Percentiles rank a stretch among this genome's conserved stretches.
These are phyloP conservation scores for Abrostola triplasia DNA, from an alignment of 2,888 invertebrate species.

Conservation along the genomic window DNA sequence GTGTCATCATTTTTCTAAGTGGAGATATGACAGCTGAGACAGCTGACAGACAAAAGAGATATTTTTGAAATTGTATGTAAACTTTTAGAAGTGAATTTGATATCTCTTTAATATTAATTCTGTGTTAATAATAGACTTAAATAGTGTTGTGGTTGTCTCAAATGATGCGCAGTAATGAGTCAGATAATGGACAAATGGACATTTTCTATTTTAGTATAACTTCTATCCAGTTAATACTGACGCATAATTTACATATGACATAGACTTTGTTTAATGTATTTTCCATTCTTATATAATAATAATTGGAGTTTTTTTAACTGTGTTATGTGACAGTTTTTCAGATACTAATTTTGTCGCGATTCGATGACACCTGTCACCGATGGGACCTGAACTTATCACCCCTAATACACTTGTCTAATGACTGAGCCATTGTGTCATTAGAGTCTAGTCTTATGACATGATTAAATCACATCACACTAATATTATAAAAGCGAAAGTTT, in stretches of 20 bases:
- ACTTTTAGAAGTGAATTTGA: background rate
- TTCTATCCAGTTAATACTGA: background rate
- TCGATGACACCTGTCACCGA: too few relatives aligned
- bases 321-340: background rate
- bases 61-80: too few relatives aligned
- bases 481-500: too few relatives aligned
- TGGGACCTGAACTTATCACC: too few relatives aligned
- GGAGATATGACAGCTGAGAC: too few relatives aligned
- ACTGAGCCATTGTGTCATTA: too few relatives aligned
- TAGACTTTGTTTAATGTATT: background rate
- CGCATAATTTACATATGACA: background rate
- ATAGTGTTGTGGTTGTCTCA: slow-evolving; percentile 13
- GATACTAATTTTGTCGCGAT: too few relatives aligned
- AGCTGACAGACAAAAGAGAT: too few relatives aligned
- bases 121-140: slow-evolving; percentile 3
- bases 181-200: slow-evolving; percentile 26
- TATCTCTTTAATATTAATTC: background rate
- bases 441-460: too few relatives aligned
- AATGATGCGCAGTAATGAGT: slow-evolving; percentile 28
- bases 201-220: slow-evolving; percentile 20
- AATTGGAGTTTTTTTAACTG: background rate
- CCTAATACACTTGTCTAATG: too few relatives aligned
- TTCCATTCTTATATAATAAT: background rate
- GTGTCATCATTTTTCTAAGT: too few relatives aligned
- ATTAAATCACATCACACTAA: too few relatives aligned